These are phyloP conservation scores for Sebastes flavidus DNA, from an alignment of 2,797 vertebrate genomes.

Conservation along the genomic window DNA sequence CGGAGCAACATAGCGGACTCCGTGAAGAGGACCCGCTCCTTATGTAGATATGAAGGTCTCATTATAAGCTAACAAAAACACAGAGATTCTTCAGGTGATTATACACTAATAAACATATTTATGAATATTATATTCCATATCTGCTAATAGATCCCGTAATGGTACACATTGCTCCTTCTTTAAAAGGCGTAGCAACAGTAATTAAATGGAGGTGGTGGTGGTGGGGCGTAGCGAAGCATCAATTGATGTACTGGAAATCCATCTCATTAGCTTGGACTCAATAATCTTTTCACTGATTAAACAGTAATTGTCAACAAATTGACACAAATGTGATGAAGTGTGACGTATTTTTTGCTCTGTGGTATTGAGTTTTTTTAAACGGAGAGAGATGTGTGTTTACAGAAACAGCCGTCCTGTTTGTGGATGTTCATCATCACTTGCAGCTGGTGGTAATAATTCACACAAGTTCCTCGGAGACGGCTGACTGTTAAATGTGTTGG, in stretches of 20 bases:
- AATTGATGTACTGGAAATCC: background rate
- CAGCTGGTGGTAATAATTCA: background rate
- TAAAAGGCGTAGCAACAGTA: background rate
- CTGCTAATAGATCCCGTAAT: no score
- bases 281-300: background rate
- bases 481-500: background rate
- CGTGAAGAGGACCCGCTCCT: no score
- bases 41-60: no score
- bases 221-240: background rate
- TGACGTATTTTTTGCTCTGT: background rate
- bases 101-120: no score
- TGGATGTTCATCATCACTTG: constrained; percentile 25
- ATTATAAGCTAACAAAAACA: no score
- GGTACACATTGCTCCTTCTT: no score
- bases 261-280: background rate
- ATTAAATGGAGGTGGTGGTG: background rate
- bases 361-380: background rate
- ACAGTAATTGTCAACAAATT: background rate
- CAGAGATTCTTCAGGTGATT: no score
- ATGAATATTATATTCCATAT: no score
- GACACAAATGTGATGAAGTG: background rate
- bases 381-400: background rate
- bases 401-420: background rate
- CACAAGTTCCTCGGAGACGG: background rate
- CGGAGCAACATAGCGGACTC: no score